Percentiles rank a stretch among this genome's conserved stretches.
phyloP scores from a whole-genome alignment of 2,797 vertebrate species.

The Anas acuta region DNA sequence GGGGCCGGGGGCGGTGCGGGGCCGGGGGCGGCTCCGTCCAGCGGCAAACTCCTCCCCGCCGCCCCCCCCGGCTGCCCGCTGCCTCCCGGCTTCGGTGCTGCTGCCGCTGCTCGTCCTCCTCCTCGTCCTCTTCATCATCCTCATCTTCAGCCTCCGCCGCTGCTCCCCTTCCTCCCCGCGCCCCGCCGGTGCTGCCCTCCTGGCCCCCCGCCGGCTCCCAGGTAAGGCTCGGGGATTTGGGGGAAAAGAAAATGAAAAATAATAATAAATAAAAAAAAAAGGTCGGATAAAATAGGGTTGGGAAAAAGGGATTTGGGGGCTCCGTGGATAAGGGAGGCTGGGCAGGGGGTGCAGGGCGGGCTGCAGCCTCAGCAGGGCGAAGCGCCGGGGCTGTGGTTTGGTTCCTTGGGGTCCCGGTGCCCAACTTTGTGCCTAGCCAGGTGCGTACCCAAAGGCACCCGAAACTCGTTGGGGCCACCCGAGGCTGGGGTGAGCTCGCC shows the following conservation, averaged over 20 bases:
- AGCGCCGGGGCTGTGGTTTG: neutral
- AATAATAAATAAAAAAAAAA: too few relatives aligned
- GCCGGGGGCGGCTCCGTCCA: neutral
- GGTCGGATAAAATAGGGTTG: neutral
- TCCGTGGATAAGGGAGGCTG: neutral
- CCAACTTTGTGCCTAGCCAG: rapidly evolving
- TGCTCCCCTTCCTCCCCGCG: neutral
- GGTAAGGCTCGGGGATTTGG: neutral
- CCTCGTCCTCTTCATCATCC: neutral
- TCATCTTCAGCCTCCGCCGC: neutral
- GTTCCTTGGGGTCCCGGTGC: neutral
- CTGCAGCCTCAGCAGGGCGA: neutral
- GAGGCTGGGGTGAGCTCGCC: neutral
- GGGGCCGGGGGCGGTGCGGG: too few relatives aligned
- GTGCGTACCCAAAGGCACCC: rapidly evolving
- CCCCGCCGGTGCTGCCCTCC: neutral
- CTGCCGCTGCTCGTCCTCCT: neutral
- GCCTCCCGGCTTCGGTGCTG: neutral
- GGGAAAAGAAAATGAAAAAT: neutral
- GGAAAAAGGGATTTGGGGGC: too few relatives aligned
- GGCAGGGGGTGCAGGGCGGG: neutral
- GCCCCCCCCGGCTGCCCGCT: neutral
- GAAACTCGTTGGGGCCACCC: neutral
- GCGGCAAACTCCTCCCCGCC: neutral
- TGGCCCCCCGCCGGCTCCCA: neutral